Conservation (phyloP, 2,888 invertebrate species). For the Trisateles emortualis region DNA sequence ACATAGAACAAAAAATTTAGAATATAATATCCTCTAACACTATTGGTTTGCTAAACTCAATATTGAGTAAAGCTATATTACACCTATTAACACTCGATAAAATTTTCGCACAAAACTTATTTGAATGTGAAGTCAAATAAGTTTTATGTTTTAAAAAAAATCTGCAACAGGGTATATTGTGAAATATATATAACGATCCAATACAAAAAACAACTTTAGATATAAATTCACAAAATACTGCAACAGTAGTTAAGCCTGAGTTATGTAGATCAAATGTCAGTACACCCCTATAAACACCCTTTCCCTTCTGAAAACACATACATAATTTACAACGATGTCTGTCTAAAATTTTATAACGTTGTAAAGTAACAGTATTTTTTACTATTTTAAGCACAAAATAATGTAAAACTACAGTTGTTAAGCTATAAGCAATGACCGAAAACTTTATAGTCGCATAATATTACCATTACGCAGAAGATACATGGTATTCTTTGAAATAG, state of each 20-base stretch:
- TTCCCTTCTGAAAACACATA: slow-evolving; percentile 27
- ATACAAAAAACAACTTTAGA: background rate
- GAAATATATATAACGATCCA: background rate
- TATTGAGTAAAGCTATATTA: no score
- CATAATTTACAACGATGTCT: slow-evolving; percentile 37
- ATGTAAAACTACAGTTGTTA: slow-evolving; percentile 53
- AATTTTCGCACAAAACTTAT: no score
- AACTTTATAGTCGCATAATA: slow-evolving; percentile 60
- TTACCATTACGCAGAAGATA: slow-evolving; percentile 53
- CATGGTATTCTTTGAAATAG: slow-evolving; percentile 49
- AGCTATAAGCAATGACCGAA: slow-evolving; percentile 51
- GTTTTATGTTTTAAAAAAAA: no score
- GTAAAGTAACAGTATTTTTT: slow-evolving; percentile 29
- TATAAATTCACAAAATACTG: background rate
- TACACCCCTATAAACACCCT: slow-evolving; percentile 5
- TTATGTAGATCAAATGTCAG: slow-evolving; percentile 9
- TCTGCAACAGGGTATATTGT: no score
- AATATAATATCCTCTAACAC: no score
- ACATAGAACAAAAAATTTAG: no score
- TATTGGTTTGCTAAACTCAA: no score
- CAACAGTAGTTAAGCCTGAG: slow-evolving; percentile 1
- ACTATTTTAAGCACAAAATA: slow-evolving; percentile 50
- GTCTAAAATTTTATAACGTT: slow-evolving; percentile 39
- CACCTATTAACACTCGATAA: no score
- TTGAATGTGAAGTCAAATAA: no score